These are phyloP conservation scores for Rattus rattus DNA, from an alignment of 2,113 vertebrate genomes.

Conservation along the genomic window DNA sequence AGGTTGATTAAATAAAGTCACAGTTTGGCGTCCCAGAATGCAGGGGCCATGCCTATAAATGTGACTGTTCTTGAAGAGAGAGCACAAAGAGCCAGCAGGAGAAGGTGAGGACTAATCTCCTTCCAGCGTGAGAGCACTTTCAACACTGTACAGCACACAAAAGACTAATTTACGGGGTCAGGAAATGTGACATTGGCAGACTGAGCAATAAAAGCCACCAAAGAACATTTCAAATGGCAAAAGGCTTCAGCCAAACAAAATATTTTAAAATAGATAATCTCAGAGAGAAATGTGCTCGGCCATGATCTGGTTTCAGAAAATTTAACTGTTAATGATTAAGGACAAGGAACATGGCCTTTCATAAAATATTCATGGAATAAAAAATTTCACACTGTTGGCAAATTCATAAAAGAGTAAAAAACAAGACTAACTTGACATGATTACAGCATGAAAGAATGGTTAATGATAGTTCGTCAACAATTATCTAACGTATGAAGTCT, in stretches of 20 bases:
- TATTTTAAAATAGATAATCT: not conserved
- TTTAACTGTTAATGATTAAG: not conserved
- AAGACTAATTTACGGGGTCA: constrained; percentile 57
- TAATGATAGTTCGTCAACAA: not conserved
- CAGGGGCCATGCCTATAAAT: constrained; percentile 39
- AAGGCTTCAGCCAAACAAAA: not conserved
- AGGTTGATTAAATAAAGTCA: constrained; percentile 65
- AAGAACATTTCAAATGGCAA: not conserved
- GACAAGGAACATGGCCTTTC: not conserved
- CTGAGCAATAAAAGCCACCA: not conserved
- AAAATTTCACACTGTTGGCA: constrained; percentile 6
- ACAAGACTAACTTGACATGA: not conserved
- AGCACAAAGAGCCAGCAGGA: constrained; percentile 46
- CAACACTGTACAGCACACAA: not conserved
- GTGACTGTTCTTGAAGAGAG: constrained; percentile 35
- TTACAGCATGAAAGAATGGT: not conserved
- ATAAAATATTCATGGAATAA: constrained; percentile 9
- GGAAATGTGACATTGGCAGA: not conserved
- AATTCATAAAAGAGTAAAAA: not conserved
- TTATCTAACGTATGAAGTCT: not conserved
- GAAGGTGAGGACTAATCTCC: constrained; percentile 40
- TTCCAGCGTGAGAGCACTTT: constrained; percentile 53
- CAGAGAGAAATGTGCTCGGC: not conserved
- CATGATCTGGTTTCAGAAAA: not conserved
- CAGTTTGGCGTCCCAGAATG: constrained; percentile 43